Conservation (phyloP, 2,113 vertebrate species). For the Nycticebus coucang region DNA sequence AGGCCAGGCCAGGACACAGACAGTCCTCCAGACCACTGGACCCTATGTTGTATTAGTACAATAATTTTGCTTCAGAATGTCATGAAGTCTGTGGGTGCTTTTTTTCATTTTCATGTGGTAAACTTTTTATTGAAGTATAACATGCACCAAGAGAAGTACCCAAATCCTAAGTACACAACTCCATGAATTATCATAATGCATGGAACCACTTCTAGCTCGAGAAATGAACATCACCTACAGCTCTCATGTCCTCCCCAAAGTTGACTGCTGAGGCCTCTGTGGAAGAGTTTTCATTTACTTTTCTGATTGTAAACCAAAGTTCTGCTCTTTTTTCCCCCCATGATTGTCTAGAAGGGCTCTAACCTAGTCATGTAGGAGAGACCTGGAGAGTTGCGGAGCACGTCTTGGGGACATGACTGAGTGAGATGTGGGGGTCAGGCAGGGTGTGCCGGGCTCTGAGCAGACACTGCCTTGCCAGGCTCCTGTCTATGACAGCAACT, state of each 20-base stretch:
- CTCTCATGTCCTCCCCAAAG: not conserved
- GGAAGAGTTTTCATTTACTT: not conserved
- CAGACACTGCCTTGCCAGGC: not conserved
- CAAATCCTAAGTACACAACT: not conserved
- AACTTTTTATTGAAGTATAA: not conserved
- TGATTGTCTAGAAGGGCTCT: not conserved
- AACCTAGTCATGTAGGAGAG: not conserved
- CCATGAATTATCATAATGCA: fast-evolving
- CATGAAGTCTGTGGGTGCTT: not conserved
- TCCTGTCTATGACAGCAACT: not conserved
- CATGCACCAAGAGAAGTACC: not conserved
- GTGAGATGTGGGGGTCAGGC: not conserved
- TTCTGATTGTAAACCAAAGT: not conserved
- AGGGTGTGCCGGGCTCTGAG: not conserved
- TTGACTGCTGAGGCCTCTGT: not conserved
- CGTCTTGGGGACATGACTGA: not conserved
- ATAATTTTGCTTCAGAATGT: not conserved
- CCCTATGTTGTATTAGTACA: not conserved
- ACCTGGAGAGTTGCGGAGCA: not conserved
- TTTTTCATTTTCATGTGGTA: not conserved
- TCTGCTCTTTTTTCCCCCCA: not conserved
- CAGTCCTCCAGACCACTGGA: not conserved
- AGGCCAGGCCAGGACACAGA: not conserved
- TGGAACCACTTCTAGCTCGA: fast-evolving
- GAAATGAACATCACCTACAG: too few relatives aligned